Evolutionary conservation across 2,888 invertebrate species (phyloP).

Genomic region (Tetropium fuscum): DNA sequence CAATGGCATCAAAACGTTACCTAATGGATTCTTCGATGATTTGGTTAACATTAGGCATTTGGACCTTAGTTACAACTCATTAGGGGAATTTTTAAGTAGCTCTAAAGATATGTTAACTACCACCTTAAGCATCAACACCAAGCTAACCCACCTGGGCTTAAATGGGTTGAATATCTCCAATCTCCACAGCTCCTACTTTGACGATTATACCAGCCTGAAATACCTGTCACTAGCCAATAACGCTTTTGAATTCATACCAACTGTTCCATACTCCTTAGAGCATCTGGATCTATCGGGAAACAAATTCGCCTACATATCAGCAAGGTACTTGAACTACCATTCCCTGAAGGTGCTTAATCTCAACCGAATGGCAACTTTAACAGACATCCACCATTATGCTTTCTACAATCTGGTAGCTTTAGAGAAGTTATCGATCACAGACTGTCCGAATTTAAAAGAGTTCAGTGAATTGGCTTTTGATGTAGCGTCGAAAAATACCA

Average conservation of each 20-base stretch:
- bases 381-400: conserved; percentile 68
- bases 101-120: conserved; percentile 51
- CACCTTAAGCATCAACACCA: conserved; percentile 64
- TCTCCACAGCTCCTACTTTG: conserved; percentile 58
- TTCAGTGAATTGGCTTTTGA: conserved; percentile 69
- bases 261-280: conserved; percentile 70
- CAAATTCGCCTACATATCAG: conserved; percentile 67
- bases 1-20: conserved; percentile 65
- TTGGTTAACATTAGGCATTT: conserved; percentile 67
- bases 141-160: conserved; percentile 66
- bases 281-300: conserved; percentile 75
- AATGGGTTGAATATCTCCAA: conserved; percentile 66
- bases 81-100: conserved; percentile 62
- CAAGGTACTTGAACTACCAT: conserved; percentile 69
- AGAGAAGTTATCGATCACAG: conserved; percentile 68
- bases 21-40: conserved; percentile 66
- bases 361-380: conserved; percentile 69
- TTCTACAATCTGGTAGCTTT: conserved; percentile 70
- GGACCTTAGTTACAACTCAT: conserved; percentile 72
- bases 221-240: conserved; percentile 69
- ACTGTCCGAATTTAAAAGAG: conserved; percentile 68
- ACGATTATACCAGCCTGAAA: conserved; percentile 60
- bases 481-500: conserved; percentile 52
- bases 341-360: conserved; percentile 69
- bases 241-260: conserved; percentile 68